Conservation (phyloP, 2,113 vertebrate genomes). For the Crotalus helleri region DNA sequence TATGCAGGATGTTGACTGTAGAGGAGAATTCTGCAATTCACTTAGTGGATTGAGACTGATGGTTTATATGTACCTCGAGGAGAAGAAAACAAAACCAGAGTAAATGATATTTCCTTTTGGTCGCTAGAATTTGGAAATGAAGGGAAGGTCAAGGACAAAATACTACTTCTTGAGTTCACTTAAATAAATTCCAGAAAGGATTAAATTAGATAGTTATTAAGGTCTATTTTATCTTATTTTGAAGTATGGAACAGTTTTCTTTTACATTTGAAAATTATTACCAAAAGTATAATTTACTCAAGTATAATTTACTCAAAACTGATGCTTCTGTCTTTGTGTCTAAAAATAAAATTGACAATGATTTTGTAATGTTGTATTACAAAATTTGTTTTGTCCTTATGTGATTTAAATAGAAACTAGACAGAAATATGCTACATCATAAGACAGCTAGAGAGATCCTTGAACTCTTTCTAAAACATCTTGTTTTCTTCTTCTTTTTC, state of each 20-base stretch:
- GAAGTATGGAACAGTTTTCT: background rate
- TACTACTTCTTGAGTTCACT: background rate
- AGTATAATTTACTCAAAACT: background rate
- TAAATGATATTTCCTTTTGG: background rate
- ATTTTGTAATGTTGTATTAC: background rate
- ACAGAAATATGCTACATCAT: conserved; percentile 22
- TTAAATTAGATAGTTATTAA: background rate
- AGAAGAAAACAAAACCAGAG: background rate
- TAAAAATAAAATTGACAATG: conserved; percentile 29
- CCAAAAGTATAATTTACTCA: conserved; percentile 1
- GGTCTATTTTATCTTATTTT: background rate
- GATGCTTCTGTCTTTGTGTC: conserved; percentile 30
- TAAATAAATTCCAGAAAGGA: background rate
- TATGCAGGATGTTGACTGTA: background rate
- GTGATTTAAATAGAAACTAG: conserved; percentile 42
- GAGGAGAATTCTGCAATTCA: background rate
- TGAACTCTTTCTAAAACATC: conserved; percentile 69
- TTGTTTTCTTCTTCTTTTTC: conserved; percentile 63
- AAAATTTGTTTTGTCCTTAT: conserved; percentile 30
- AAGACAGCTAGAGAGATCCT: conserved; percentile 59
- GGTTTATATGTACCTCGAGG: background rate
- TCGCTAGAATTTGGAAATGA: background rate
- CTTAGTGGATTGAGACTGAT: background rate
- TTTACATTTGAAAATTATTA: background rate
- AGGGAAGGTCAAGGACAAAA: background rate